A percentile compares a stretch with the other conserved stretches of the same genome.
Evolutionary conservation across 2,888 invertebrate genomes (phyloP).

Genomic region (Drosophila algonquin): DNA sequence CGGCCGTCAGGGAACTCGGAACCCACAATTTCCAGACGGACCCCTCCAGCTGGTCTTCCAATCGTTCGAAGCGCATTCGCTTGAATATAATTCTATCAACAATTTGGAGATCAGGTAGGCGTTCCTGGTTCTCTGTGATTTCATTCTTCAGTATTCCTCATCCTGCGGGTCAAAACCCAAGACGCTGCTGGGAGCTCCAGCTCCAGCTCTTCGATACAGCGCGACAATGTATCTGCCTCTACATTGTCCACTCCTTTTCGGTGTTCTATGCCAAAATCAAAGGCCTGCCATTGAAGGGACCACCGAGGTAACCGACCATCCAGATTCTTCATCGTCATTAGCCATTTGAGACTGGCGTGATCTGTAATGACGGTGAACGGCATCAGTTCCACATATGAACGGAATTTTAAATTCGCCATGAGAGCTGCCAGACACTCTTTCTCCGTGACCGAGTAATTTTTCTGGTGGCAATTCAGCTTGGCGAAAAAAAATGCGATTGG

Average conservation of each 20-base stretch:
- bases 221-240: neutral
- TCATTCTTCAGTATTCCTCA: no score
- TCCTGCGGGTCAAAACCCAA: no score
- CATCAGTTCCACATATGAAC: neutral
- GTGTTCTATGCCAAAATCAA: constrained; percentile 4
- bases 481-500: neutral
- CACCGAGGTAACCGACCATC: neutral
- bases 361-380: neutral
- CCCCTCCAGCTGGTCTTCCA: no score
- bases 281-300: neutral
- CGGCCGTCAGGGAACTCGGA: no score
- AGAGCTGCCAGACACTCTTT: constrained; percentile 4
- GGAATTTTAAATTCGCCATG: neutral
- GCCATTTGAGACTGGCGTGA: neutral
- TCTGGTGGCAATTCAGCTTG: neutral
- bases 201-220: neutral
- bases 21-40: no score
- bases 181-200: neutral
- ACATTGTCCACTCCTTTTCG: neutral
- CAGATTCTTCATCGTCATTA: neutral
- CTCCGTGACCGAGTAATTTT: no score
- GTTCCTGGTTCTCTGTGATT: no score
- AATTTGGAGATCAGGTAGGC: no score
- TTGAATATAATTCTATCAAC: no score
- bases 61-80: no score